Evolutionary conservation across 2,113 vertebrate genomes (phyloP), one percentile per base, ranked within the genome.

Genomic region (Gnathonemus longibarbis): DNA sequence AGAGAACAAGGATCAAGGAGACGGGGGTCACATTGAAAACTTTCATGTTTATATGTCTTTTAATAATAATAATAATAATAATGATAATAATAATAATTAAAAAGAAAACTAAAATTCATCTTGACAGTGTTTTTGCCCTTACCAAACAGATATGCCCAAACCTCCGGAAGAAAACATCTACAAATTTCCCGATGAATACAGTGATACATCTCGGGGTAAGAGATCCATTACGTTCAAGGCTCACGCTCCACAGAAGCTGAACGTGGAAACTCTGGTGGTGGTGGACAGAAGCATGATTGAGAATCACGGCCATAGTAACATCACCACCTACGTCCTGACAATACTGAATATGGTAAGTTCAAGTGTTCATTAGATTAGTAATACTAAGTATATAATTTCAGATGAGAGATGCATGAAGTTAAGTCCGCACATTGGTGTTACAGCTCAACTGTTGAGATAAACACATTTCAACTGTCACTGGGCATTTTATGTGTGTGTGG

Each of bases 281-380:
- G 97, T 97, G 1, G 97, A 98, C 94, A 95, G 91, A 31, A 96
- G 95, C 92, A 98, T 98, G 97, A 96, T 97, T 95, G 94, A 96
- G 48, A 97, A 93, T 93, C 97, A 98, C 0, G 97, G 97, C 6
- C 96, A 94, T 0, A 96, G 96, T 85, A 98, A 98, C 87, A 96
- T 98, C 89, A 98, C 97, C 53, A 98, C 97, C 62, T 98, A 97
- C 19, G 97, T 97, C 42, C 94, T 98, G 4, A 98, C 97, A 5
- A 94, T 98, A 24, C 96, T 98, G 11, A 98, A 98, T 92, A 98
- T 98, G 97, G 97, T 98, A 50, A 58, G 88, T 86, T 31, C 15
- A 52, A 24, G n/a, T 52, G 10, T 62, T 27, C 19, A 58, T 58
- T 89, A 88, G 42, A 31, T 87, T 50, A 87, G 8, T 52, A 27